Conservation (phyloP, 2,113 vertebrate species). For the Stercorarius parasiticus region DNA sequence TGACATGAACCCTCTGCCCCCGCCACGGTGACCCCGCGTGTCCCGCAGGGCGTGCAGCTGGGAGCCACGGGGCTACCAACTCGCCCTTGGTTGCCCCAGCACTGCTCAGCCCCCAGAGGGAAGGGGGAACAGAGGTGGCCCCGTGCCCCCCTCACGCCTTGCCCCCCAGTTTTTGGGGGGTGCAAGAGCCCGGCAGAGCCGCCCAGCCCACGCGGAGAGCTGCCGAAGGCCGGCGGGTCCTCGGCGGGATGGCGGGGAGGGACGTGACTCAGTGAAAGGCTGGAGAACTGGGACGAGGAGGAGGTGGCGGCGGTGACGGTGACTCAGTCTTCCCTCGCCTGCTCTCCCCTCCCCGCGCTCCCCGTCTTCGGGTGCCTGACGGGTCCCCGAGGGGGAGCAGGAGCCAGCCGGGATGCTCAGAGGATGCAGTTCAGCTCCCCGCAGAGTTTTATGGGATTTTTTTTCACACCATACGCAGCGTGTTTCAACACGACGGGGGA, state of each 20-base stretch:
- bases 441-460: neutral
- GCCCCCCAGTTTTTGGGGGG: neutral
- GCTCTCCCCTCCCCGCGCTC: neutral
- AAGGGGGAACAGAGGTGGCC: neutral
- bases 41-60: neutral
- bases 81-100: neutral
- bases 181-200: neutral
- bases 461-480: neutral
- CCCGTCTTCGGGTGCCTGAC: neutral
- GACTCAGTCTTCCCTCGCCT: neutral
- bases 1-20: neutral
- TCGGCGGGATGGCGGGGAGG: neutral
- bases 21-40: accelerated
- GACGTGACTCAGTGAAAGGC: neutral
- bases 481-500: neutral
- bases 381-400: neutral
- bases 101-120: neutral
- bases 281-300: neutral
- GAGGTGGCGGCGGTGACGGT: neutral
- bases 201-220: neutral
- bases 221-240: neutral
- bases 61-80: neutral
- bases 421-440: neutral
- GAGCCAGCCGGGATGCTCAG: neutral
- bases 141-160: neutral